Evolutionary conservation across 1,140 invertebrate genomes (phyloP).

Genomic region (Drosophila bocki): DNA sequence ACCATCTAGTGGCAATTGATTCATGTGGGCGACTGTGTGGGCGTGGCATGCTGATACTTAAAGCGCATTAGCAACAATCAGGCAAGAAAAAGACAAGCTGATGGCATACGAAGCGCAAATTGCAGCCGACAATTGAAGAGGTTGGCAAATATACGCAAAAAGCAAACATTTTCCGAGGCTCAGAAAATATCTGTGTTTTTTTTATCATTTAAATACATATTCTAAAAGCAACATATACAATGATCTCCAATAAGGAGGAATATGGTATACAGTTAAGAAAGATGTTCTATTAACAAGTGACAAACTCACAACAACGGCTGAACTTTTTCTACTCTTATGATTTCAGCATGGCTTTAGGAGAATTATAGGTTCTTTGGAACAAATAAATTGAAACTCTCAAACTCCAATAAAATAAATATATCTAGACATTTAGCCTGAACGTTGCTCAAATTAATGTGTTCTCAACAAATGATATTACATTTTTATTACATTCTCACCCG

Average conservation of each 20-base stretch:
- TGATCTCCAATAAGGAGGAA: neutral
- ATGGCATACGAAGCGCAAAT: constrained; percentile 70
- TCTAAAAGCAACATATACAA: no score
- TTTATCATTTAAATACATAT: no score
- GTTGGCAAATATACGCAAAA: constrained; percentile 56
- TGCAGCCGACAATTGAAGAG: constrained; percentile 59
- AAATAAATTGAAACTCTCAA: constrained; percentile 35
- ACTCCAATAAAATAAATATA: constrained; percentile 72
- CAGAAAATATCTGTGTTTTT: neutral
- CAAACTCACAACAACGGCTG: neutral
- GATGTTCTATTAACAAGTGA: neutral
- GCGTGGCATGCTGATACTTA: constrained; percentile 47
- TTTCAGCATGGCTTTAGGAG: neutral
- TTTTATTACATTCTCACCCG: constrained; percentile 64
- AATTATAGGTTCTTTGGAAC: constrained; percentile 3
- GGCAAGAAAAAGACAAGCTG: constrained; percentile 37
- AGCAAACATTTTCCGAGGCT: constrained; percentile 2
- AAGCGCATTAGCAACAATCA: constrained; percentile 66
- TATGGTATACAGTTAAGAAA: no score
- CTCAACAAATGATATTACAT: constrained; percentile 73
- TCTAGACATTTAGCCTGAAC: constrained; percentile 2
- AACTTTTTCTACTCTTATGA: neutral
- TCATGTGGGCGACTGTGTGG: constrained; percentile 54
- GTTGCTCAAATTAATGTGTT: constrained; percentile 79
- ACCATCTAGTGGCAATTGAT: constrained; percentile 73